These are phyloP conservation scores for Zootermopsis nevadensis DNA, from an alignment of 2,888 invertebrate genomes.

Conservation along the genomic window DNA sequence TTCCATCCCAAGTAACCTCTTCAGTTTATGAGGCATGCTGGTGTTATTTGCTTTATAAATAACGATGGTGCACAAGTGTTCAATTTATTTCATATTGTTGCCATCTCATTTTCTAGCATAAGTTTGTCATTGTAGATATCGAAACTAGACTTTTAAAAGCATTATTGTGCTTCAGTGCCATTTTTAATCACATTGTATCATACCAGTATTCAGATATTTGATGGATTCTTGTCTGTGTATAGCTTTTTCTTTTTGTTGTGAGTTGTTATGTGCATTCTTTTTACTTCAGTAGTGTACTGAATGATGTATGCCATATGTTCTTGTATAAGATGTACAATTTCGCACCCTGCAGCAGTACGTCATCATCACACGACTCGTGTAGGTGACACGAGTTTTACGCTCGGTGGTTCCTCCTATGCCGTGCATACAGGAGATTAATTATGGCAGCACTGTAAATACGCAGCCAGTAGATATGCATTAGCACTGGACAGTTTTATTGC, in stretches of 20 bases:
- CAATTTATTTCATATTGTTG: neutral
- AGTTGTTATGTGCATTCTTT: slow-evolving; percentile 3
- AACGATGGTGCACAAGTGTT: neutral
- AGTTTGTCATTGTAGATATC: slow-evolving; percentile 21
- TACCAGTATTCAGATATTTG: slow-evolving; percentile 29
- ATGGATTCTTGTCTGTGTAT: slow-evolving; percentile 11
- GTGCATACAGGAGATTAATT: slow-evolving; percentile 1
- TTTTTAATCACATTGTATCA: slow-evolving; percentile 28
- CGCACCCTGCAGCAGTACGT: slow-evolving; percentile 40
- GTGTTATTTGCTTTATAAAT: slow-evolving; percentile 4
- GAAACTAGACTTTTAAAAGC: slow-evolving; percentile 23
- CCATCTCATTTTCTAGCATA: slow-evolving; percentile 5
- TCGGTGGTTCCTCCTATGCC: neutral
- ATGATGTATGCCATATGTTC: slow-evolving; percentile 24
- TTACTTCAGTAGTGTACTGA: slow-evolving; percentile 14
- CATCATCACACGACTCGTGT: neutral
- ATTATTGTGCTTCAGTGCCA: slow-evolving; percentile 41
- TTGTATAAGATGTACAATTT: slow-evolving; percentile 21
- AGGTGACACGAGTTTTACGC: neutral
- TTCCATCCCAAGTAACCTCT: neutral
- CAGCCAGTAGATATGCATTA: slow-evolving; percentile 19
- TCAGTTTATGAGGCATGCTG: neutral
- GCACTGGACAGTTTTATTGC: slow-evolving; percentile 39
- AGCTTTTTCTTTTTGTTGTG: slow-evolving; percentile 31
- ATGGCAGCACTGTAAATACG: slow-evolving; percentile 24